These are phyloP conservation scores for Lepidurus arcticus DNA, from an alignment of 1,140 invertebrate species.

Conservation along the genomic window DNA sequence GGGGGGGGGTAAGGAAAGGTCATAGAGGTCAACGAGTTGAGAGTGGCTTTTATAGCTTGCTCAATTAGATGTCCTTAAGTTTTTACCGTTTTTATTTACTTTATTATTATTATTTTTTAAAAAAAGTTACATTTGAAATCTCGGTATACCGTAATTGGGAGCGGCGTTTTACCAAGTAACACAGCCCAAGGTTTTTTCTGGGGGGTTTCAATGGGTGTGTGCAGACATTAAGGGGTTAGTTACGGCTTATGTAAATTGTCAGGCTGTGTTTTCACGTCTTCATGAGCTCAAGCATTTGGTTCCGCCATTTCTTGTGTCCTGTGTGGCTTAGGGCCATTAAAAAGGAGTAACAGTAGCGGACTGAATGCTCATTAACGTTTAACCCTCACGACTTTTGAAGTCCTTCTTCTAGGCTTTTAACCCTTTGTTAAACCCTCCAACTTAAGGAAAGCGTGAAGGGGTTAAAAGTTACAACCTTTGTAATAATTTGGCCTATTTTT, in stretches of 20 bases:
- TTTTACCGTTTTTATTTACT: background rate
- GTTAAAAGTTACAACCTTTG: background rate
- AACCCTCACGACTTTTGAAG: background rate
- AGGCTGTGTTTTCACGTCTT: slow-evolving; percentile 19
- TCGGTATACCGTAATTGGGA: background rate
- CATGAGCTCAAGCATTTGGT: slow-evolving; percentile 8
- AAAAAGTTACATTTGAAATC: background rate
- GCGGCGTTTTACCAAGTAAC: background rate
- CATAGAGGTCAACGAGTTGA: background rate
- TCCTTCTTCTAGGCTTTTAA: background rate
- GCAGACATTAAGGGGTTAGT: slow-evolving; percentile 8
- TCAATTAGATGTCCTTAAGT: background rate
- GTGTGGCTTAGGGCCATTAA: slow-evolving; percentile 9
- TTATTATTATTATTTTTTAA: background rate
- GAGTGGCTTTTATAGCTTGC: background rate
- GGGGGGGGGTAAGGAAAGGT: background rate
- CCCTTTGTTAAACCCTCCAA: background rate
- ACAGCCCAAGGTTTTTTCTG: background rate
- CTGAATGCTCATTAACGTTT: slow-evolving; percentile 3
- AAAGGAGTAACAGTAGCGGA: background rate
- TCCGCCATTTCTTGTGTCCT: slow-evolving; percentile 18
- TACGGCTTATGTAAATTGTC: slow-evolving; percentile 15
- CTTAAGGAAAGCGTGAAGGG: background rate
- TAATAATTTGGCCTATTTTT: background rate
- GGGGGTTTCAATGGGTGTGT: slow-evolving; percentile 9